Percentiles rank a stretch among this genome's conserved stretches.
Evolutionary conservation across 2,888 invertebrate genomes (phyloP).

Genomic region (Eupithecia abbreviata): DNA sequence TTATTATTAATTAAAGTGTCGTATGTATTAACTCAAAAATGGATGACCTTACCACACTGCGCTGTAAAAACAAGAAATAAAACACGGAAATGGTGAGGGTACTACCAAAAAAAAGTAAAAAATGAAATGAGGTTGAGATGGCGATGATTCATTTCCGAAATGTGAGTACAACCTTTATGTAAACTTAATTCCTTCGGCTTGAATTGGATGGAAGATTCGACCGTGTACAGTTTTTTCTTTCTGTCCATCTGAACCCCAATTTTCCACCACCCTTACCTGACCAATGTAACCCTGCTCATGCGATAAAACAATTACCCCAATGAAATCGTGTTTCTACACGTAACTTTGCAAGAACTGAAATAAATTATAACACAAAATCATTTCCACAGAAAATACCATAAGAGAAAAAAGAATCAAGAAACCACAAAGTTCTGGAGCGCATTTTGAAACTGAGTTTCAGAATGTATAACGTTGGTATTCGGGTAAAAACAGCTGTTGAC

Average conservation of each 20-base stretch:
- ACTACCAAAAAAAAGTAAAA: background rate
- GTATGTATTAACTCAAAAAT: background rate
- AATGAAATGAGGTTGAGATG: background rate
- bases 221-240: slow-evolving; percentile 59
- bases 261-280: slow-evolving; percentile 52
- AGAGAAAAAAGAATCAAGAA: slow-evolving; percentile 2
- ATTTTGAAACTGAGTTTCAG: background rate
- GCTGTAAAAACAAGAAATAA: background rate
- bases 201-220: background rate
- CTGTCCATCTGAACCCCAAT: slow-evolving; percentile 64
- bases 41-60: background rate
- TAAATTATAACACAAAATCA: slow-evolving; percentile 28
- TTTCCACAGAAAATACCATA: slow-evolving; percentile 27
- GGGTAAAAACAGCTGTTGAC: no score
- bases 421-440: background rate
- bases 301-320: slow-evolving; percentile 83
- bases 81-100: background rate
- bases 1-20: background rate
- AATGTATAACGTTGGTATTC: no score
- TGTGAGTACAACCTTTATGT: background rate
- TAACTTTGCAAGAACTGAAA: slow-evolving; percentile 41
- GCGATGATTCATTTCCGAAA: background rate
- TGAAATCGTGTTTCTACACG: slow-evolving; percentile 67
- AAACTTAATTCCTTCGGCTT: background rate
- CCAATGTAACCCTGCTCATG: slow-evolving; percentile 73